Conservation (phyloP, 2,113 vertebrate species). For the Oryzias celebensis region DNA sequence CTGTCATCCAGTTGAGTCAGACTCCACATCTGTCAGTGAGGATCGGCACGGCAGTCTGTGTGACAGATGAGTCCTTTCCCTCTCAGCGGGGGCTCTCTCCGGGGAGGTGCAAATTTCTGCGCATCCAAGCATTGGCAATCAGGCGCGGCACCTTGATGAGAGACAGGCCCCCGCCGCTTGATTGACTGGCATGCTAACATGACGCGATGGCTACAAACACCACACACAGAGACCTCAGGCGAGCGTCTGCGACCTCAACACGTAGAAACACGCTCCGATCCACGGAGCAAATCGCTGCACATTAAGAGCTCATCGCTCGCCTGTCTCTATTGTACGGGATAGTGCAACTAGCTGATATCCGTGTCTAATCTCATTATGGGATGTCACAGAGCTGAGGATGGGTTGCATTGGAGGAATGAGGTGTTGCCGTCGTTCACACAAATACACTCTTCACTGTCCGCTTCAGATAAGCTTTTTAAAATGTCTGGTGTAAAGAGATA, state of each 20-base stretch:
- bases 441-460: constrained; percentile 45
- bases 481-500: constrained; percentile 34
- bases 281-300: constrained; percentile 54
- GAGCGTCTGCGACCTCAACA: constrained; percentile 24
- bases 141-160: constrained; percentile 72
- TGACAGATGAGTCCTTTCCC: constrained; percentile 73
- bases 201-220: constrained; percentile 60
- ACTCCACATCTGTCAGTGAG: constrained; percentile 66
- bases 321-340: constrained; percentile 19
- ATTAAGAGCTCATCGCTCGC: constrained; percentile 51
- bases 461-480: constrained; percentile 49
- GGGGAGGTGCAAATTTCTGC: constrained; percentile 67
- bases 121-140: constrained; percentile 72
- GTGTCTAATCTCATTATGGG: constrained; percentile 61
- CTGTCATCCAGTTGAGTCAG: constrained; percentile 60
- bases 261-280: constrained; percentile 49
- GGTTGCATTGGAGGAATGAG: constrained; percentile 32
- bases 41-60: constrained; percentile 51
- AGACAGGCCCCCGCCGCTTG: constrained; percentile 64
- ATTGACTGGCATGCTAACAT: constrained; percentile 73
- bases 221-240: constrained; percentile 51
- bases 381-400: constrained; percentile 45
- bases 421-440: constrained; percentile 51
- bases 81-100: constrained; percentile 49
- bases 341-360: constrained; percentile 59